Evolutionary conservation across 2,888 invertebrate genomes (phyloP).

Genomic region (Marasmarcha lunaedactyla): DNA sequence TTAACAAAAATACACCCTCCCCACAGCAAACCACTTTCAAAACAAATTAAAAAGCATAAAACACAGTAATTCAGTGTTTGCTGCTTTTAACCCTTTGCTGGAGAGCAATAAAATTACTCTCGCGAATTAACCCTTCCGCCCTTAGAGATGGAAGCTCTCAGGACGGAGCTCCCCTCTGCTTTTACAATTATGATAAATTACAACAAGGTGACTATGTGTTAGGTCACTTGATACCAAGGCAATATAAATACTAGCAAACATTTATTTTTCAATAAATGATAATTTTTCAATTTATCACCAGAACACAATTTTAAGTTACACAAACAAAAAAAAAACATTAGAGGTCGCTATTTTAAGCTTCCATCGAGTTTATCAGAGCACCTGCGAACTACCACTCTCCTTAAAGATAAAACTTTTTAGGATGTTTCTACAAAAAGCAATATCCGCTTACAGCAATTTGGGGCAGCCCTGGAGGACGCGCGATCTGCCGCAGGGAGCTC

Average conservation of each 20-base stretch:
- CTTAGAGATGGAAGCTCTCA: constrained; percentile 12
- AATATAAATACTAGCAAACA: too few species aligned
- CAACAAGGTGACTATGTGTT: constrained; percentile 21
- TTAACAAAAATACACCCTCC: too few species aligned
- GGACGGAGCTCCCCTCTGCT: constrained; percentile 27
- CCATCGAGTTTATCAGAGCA: too few species aligned
- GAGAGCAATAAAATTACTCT: constrained; percentile 46
- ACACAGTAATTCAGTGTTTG: constrained; percentile 39
- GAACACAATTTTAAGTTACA: too few species aligned
- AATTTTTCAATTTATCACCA: too few species aligned
- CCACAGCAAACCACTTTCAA: constrained; percentile 9
- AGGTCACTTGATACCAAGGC: too few species aligned
- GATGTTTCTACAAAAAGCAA: constrained; percentile 23
- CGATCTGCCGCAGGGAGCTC: constrained; percentile 4
- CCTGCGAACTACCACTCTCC: constrained; percentile 9
- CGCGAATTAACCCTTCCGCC: constrained; percentile 37
- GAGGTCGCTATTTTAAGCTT: too few species aligned
- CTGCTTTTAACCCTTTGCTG: constrained; percentile 42
- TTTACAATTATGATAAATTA: constrained; percentile 42
- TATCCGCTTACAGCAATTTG: constrained; percentile 32
- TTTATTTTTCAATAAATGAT: too few species aligned
- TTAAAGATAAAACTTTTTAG: constrained; percentile 12
- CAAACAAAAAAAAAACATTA: too few species aligned
- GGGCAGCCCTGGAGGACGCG: constrained; percentile 27
- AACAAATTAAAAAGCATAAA: constrained; percentile 64